These are phyloP conservation scores for Ramphastos sulfuratus DNA, from an alignment of 2,113 vertebrate genomes.

Conservation along the genomic window DNA sequence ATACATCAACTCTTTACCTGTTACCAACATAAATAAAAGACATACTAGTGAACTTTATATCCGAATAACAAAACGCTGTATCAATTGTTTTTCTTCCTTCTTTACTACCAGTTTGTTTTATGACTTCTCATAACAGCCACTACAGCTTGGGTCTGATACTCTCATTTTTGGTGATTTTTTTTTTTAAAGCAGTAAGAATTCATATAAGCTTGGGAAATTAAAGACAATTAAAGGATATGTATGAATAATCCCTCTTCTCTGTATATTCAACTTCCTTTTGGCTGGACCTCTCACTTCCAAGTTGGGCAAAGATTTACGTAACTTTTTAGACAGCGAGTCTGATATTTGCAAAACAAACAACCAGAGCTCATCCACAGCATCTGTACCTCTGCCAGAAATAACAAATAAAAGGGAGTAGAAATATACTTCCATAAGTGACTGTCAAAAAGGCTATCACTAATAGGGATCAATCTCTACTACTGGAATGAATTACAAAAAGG, in stretches of 20 bases:
- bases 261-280: not conserved
- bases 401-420: not conserved
- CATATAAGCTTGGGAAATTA: not conserved
- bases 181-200: not conserved
- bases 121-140: not conserved
- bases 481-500: not conserved
- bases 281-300: not conserved
- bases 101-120: not conserved
- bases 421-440: not conserved
- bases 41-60: not conserved
- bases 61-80: not conserved
- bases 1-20: not conserved
- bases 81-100: not conserved
- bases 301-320: not conserved
- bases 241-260: not conserved
- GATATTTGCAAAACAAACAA: not conserved
- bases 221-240: not conserved
- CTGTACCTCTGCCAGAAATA: not conserved
- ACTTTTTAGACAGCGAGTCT: not conserved
- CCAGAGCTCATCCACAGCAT: not conserved
- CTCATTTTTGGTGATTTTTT: not conserved
- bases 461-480: not conserved
- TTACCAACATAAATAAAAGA: not conserved
- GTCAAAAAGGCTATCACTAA: not conserved
- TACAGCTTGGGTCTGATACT: not conserved